A percentile compares a stretch with the other conserved stretches of the same genome.
Evolutionary conservation across 2,113 vertebrate species (phyloP).

Genomic region (Trogon surrucura): DNA sequence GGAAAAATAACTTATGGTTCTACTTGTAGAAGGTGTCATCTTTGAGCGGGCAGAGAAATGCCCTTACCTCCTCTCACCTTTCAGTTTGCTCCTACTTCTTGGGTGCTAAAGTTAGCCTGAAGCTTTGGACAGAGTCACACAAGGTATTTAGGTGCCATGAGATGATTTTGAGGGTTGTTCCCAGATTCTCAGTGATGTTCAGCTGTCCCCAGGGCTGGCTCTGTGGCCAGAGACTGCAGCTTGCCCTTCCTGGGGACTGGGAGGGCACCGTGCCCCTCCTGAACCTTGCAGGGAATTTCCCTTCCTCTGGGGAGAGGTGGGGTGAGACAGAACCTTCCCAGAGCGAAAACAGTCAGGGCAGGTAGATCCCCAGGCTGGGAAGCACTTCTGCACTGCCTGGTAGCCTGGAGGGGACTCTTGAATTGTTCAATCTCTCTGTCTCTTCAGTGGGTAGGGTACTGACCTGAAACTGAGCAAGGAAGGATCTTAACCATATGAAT

Average conservation of each 20-base stretch:
- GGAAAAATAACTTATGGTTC: background rate
- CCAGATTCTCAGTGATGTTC: background rate
- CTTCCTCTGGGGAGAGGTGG: background rate
- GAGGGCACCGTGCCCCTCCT: background rate
- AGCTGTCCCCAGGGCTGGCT: rapidly evolving
- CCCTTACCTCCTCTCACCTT: background rate
- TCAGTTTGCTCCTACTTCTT: background rate
- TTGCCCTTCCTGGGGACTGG: rapidly evolving
- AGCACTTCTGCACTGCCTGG: rapidly evolving
- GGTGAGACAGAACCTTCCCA: rapidly evolving
- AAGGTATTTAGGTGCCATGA: background rate
- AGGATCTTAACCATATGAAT: background rate
- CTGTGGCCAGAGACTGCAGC: background rate
- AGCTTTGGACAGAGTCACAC: background rate
- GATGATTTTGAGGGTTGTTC: background rate
- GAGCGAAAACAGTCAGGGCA: background rate
- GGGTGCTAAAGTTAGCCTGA: background rate
- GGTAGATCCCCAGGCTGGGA: background rate
- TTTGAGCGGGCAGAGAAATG: background rate
- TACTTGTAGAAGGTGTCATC: background rate
- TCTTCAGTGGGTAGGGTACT: background rate
- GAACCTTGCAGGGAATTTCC: background rate
- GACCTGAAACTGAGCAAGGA: background rate
- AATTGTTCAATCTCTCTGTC: constrained; percentile 34
- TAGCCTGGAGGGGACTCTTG: constrained; percentile 37